These are phyloP conservation scores for Sussaba pulchella DNA, from an alignment of 2,888 invertebrate genomes.

Conservation along the genomic window DNA sequence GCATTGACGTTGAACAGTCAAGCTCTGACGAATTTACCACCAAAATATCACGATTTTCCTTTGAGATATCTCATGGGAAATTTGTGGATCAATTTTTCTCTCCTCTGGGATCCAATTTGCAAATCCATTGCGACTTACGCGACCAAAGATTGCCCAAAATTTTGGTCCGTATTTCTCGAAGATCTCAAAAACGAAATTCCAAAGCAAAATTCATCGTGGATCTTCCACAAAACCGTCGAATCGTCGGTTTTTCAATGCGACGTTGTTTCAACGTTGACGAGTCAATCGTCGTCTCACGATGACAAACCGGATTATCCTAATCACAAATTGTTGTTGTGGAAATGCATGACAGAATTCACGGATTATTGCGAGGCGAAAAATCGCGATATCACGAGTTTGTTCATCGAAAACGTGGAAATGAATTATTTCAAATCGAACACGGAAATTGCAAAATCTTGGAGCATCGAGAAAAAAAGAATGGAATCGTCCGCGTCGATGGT, in stretches of 20 bases:
- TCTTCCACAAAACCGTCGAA: slow-evolving; percentile 80
- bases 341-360: slow-evolving; percentile 90
- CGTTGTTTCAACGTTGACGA: slow-evolving; percentile 70
- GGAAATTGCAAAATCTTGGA: slow-evolving; percentile 86
- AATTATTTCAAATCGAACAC: slow-evolving; percentile 88
- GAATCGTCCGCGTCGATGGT: slow-evolving; percentile 43
- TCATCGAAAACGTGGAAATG: slow-evolving; percentile 91
- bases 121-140: slow-evolving; percentile 92
- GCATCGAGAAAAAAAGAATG: slow-evolving; percentile 84
- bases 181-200: slow-evolving; percentile 86
- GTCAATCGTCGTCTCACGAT: slow-evolving; percentile 81
- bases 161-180: slow-evolving; percentile 90
- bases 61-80: slow-evolving; percentile 93
- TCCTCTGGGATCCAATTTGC: slow-evolving; percentile 94
- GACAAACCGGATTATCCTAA: slow-evolving; percentile 90
- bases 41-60: slow-evolving; percentile 88
- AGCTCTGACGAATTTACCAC: slow-evolving; percentile 85
- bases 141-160: slow-evolving; percentile 85
- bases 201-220: slow-evolving; percentile 84
- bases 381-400: slow-evolving; percentile 91
- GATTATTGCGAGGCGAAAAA: slow-evolving; percentile 93
- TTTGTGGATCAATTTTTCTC: slow-evolving; percentile 94
- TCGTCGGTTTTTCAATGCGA: slow-evolving; percentile 74
- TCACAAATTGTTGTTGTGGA: slow-evolving; percentile 93
- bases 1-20: slow-evolving; percentile 87